Base-by-base conservation (phyloP, 2,888 invertebrate genomes). In the Podotricha telesiphe region DNA sequence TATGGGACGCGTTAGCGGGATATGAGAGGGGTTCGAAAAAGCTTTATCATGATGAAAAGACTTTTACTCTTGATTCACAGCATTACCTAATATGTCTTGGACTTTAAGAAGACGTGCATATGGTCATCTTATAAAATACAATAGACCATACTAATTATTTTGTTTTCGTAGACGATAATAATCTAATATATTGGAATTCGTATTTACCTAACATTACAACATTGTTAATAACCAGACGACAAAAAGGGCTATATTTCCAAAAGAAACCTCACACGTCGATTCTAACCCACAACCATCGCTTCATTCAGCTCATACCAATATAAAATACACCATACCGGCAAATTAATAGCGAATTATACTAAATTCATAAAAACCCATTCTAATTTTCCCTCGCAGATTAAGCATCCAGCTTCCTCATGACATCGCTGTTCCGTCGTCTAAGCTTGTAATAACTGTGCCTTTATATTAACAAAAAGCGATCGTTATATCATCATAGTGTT, bases 1-100 rank as follows among this genome's bases (percentile, higher is more conserved):
- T 63, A 67, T 58, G 64, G 63, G 63, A 63, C 63, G 59, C 48
- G 67, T 66, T 71, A 69, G 69, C 69, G 69, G 69, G 66, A 59
- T 66, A 71, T 55, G 64, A 71, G 58, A 69, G 56, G 66, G 65
- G 56, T 58, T 20, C 61, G 55, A 65, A 64, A 68, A 37, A 69
- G 55, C 69, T 66, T 66, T 63, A 71, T 71, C 70, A 71, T 68
- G 34, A 58, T 63, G 63, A 62, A 65, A 58, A 47, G 62, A 55
- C 53, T 48, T 68, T 68, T 68, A 70, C 61, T 68, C 64, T 68
- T 47, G 59, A 59, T 47, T 51, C 63, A 51, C 42, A 58, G 19
- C 22, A 40, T 45, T 64, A 53, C 22, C 63, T 58, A 40, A 55
- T 70, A 58, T 47, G 67, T 45, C 45, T 55, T 59, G 47, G 67